A percentile compares a stretch with the other conserved stretches of the same genome.
Conservation (phyloP, 2,113 vertebrate species). For the Colius striatus region DNA sequence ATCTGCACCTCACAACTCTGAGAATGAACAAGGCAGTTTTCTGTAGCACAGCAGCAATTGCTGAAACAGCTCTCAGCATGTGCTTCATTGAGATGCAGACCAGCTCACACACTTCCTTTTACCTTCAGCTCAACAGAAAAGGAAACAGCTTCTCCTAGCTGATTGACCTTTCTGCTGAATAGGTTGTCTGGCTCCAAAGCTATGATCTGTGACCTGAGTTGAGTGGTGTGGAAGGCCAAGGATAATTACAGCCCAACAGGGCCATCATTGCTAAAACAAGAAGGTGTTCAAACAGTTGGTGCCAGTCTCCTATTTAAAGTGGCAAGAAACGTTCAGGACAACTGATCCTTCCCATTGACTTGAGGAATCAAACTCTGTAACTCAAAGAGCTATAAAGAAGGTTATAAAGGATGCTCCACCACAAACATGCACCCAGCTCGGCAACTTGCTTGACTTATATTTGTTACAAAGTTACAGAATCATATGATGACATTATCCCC, state of each 20-base stretch:
- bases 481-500: no score
- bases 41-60: background rate
- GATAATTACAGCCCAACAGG: background rate
- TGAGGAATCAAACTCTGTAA: no score
- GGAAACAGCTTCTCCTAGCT: background rate
- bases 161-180: constrained; percentile 16
- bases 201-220: background rate
- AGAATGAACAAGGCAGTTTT: background rate
- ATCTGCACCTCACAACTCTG: background rate
- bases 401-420: no score
- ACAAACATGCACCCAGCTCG: no score
- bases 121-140: background rate
- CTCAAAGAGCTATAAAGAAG: no score
- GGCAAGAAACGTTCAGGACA: fast-evolving
- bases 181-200: background rate
- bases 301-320: background rate
- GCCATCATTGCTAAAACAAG: background rate
- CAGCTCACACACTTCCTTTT: background rate
- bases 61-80: background rate
- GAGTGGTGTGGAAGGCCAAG: background rate
- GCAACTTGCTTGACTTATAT: no score
- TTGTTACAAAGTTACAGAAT: no score
- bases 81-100: constrained; percentile 31
- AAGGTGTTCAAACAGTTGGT: background rate
- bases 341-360: background rate